Evolutionary conservation across 2,888 invertebrate genomes (phyloP), one percentile per base, ranked within the genome.

Genomic region (Tiphia femorata): DNA sequence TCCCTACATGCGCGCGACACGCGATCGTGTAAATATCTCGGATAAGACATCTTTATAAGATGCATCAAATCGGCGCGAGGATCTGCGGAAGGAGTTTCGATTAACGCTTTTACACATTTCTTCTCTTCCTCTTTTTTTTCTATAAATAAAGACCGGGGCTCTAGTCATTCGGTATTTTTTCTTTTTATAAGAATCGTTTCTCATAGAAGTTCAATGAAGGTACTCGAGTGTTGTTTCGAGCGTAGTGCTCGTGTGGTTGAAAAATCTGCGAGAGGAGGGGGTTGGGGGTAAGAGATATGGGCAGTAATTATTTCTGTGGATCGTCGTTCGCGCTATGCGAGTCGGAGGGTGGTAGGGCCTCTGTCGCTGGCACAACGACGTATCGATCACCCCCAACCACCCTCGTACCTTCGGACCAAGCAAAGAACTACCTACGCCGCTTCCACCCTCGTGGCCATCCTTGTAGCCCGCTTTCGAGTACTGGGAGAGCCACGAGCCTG

Each of bases 321-420:
- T 33, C 30, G 27, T 56, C 46, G 33, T 44, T 50, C 41, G 40
- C 41, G 40, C 27, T 38, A 38, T 54, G 57, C 58, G 37, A 10
- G 44, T 46, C 35, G n/a, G n/a, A n/a, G 30, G 46, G 46, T 49
- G 47, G 48, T 17, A 23, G 54, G 60, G 53, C 49, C 51, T 57
- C 54, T 57, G 54, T 49, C 51, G 53, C 53, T 62, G 66, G 58
- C 58, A 62, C n/a, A n/a, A n/a, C 50, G 62, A 58, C 58, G 53
- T 66, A 66, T 66, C 65, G 63, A 63, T 62, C 63, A 62, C 57
- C 57, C 44, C 66, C 52, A 54, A 17, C 58, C 62, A 52, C 41
- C 23, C 25, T 25, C 19, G 38, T 19, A 49, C 35, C 48, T 42
- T 47, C 50, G 55, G 50, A 51, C 51, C 44, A 57, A 46, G 51